phyloP scores from a whole-genome alignment of 2,888 invertebrate species.

The Octodonta nipae region DNA sequence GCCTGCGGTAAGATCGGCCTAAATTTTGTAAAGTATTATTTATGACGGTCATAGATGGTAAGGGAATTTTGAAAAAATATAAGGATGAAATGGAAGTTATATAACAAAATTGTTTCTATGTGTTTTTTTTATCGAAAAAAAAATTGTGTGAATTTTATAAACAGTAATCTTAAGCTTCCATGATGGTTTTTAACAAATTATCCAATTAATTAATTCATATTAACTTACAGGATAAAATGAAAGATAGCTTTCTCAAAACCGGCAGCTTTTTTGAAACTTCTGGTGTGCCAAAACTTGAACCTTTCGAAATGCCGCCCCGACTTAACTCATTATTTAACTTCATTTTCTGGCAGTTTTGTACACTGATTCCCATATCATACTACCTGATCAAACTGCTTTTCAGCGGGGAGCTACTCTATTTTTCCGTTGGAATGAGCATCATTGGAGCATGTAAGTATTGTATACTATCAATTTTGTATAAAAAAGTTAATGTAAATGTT shows the following conservation, averaged over 20 bases:
- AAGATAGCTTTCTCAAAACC: slow-evolving; percentile 57
- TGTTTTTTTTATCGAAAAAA: not conserved
- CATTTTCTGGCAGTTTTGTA: slow-evolving; percentile 52
- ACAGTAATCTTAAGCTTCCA: slow-evolving; percentile 2
- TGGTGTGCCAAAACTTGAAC: slow-evolving; percentile 50
- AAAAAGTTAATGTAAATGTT: too few relatives aligned
- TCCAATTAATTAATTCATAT: too few relatives aligned
- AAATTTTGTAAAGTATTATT: too few relatives aligned
- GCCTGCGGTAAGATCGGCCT: too few relatives aligned
- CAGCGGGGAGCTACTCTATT: slow-evolving; percentile 58
- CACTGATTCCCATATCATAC: slow-evolving; percentile 59
- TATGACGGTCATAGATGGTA: too few relatives aligned
- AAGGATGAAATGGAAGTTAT: too few relatives aligned
- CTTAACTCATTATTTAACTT: slow-evolving; percentile 58
- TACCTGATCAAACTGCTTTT: slow-evolving; percentile 52
- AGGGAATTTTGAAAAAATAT: too few relatives aligned
- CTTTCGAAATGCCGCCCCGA: slow-evolving; percentile 46
- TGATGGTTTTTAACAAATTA: too few relatives aligned
- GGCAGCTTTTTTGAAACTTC: slow-evolving; percentile 70
- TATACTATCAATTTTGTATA: too few relatives aligned
- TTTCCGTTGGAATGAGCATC: slow-evolving; percentile 55
- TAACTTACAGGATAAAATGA: slow-evolving; percentile 49
- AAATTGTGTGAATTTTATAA: slow-evolving; percentile 1
- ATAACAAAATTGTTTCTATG: too few relatives aligned
- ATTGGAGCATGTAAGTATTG: slow-evolving; percentile 62